Percentiles rank a stretch among this genome's conserved stretches.
Evolutionary conservation across 2,888 invertebrate genomes (phyloP).

Genomic region (Troides helena): DNA sequence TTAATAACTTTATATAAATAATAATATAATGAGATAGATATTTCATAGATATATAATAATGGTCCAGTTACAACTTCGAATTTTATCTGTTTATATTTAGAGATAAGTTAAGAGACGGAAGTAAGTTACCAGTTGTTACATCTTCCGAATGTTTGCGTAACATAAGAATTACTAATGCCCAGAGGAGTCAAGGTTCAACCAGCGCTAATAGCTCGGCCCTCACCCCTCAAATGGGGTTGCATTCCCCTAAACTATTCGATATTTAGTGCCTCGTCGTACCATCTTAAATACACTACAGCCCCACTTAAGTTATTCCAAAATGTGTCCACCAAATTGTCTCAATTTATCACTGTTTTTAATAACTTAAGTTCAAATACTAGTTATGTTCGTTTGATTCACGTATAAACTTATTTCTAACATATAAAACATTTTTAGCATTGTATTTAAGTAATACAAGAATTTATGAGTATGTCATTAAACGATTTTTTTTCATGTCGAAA

Average conservation of each 20-base stretch:
- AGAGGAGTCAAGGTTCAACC: constrained; percentile 66
- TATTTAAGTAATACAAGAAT: too few relatives aligned
- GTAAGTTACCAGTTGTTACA: background rate
- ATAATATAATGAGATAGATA: too few relatives aligned
- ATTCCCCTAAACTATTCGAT: constrained; percentile 58
- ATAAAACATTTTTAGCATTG: too few relatives aligned
- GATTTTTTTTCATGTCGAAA: too few relatives aligned
- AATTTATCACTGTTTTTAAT: constrained; percentile 42
- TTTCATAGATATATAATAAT: too few relatives aligned
- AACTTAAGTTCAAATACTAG: constrained; percentile 23
- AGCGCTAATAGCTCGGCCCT: constrained; percentile 59
- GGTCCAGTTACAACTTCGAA: too few relatives aligned
- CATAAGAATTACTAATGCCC: constrained; percentile 52
- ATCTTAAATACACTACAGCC: constrained; percentile 70
- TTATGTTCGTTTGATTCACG: background rate
- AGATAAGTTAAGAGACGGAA: background rate
- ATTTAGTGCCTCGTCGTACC: constrained; percentile 76
- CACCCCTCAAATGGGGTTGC: constrained; percentile 54
- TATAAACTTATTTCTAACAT: too few relatives aligned
- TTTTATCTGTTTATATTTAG: background rate
- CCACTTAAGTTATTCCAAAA: constrained; percentile 56
- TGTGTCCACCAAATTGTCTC: constrained; percentile 45
- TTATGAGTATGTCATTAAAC: too few relatives aligned
- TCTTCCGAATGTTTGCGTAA: constrained; percentile 34
- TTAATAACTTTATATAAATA: too few relatives aligned